Base-by-base conservation (phyloP, 1,140 invertebrate species). In the Rhizoglyphus robini region DNA sequence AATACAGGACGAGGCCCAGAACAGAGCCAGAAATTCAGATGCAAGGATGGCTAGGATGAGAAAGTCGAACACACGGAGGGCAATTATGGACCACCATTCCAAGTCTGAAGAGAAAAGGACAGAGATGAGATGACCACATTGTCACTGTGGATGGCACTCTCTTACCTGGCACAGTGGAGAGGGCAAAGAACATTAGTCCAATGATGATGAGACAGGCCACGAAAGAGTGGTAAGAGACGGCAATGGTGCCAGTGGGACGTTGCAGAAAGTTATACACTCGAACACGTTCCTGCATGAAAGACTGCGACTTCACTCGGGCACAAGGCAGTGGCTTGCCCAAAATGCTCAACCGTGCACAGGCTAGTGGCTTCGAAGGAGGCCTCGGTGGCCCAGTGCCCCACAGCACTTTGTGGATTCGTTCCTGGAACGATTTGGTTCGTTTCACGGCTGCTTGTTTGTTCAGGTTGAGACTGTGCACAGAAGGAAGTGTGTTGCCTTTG, bases 1-100 rank as follows among this genome's bases (percentile, higher is more conserved):
- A 2, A 49, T 30, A 57, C 63, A 64, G 8, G 15, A n/a, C 34
- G 47, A 51, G 23, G 63, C 18, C 63, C 63, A 64, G 41, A 30
- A 64, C 23, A 30, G 54, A 18, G 46, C 41, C n/a, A 64, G 8
- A 2, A 23, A 38, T 57, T 64, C 63, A 34, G 8, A 11, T 11
- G 27, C 36, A 23, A 60, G 8, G 27, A 60, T 29, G 18, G n/a
- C 15, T 27, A 15, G 27, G 58, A 60, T 60, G n/a, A 60, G 25
- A n/a, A 29, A 20, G 27, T 60, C 58, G 15, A 60, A 4, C n/a
- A 46, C 27, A 13, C 2, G 15, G 13, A 51, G 23, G 13, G 2
- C 48, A 2, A 51, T 51, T 1, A 23, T 20, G 15, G 48, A n/a
- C 48, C 48, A 51, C 51, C 23, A 41, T 41, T 41, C 36, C 8